Base-by-base conservation (phyloP, 1,140 invertebrate genomes). In the Pseudachorutes palmiensis region DNA sequence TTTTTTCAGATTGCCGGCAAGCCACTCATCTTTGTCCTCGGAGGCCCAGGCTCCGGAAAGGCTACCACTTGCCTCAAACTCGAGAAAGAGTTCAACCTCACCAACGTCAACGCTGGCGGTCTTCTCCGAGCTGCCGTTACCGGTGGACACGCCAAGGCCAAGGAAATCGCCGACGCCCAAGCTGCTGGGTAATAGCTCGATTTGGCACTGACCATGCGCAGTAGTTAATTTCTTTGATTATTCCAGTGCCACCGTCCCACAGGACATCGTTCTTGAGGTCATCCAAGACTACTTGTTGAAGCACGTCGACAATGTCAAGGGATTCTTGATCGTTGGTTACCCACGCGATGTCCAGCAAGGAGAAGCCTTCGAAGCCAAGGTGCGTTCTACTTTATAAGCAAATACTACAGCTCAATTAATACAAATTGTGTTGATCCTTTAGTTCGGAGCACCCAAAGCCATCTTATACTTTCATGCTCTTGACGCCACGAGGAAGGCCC, bases 301-400 rank as follows among this genome's bases (percentile, higher is more conserved):
- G 51, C 83, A 86, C 58, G 77, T 87, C 3, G 78, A 80, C 1
- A 83, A 81, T 0, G 84, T 88, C 1, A 93, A 89, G 74, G 96
- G 96, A 24, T 96, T 92, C 78, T 85, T 99, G 12, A 94, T 99
- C 74, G 95, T 98, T 77, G 96, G 96, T 2, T 98, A 97, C 80
- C 96, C 94, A 0, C 82, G 94, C 30, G 92, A 97, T 78, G 86
- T 92, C 70, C 86, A 87, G 45, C 94, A 97, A 81, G 94, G 92
- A 29, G 80, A 89, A 66, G 84, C 88, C 55, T 97, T 97, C 78
- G 93, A 97, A 36, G 24, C 48, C n/a, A 64, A 32, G 55, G 70
- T 69, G 61, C 41, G 36, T 32, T 5, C 19, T 41, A n/a, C 29
- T 26, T 61, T 22, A 9, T 12, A 32, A 61, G 19, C 36, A 45